These are phyloP conservation scores for Terebella lapidaria DNA, from an alignment of 2,888 invertebrate genomes.

Conservation along the genomic window DNA sequence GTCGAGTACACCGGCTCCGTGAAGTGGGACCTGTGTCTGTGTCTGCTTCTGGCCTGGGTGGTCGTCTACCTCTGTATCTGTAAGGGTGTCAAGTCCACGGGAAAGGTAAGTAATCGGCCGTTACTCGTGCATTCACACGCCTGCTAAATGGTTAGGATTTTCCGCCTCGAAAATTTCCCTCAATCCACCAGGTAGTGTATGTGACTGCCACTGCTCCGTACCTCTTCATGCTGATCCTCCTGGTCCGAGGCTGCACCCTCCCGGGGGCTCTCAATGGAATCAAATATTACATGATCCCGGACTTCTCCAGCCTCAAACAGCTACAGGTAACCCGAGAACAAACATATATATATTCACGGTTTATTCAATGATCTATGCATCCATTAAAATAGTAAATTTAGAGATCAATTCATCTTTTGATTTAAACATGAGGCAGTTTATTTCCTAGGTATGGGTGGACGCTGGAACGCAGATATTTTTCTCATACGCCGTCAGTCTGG, in stretches of 20 bases:
- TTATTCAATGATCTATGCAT: too few species aligned
- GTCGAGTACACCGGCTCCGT: slow-evolving; percentile 81
- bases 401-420: too few species aligned
- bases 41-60: slow-evolving; percentile 81
- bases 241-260: slow-evolving; percentile 38
- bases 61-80: too few species aligned
- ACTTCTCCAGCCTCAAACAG: slow-evolving; percentile 64
- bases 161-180: too few species aligned
- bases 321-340: slow-evolving; percentile 58
- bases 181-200: slow-evolving; percentile 51
- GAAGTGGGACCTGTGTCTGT: slow-evolving; percentile 87
- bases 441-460: slow-evolving; percentile 59
- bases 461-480: slow-evolving; percentile 66
- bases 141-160: too few species aligned
- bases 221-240: slow-evolving; percentile 41
- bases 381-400: too few species aligned
- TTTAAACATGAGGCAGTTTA: too few species aligned
- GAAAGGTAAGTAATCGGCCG: slow-evolving; percentile 23
- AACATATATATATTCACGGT: neutral
- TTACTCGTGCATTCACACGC: too few species aligned
- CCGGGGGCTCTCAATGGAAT: slow-evolving; percentile 69
- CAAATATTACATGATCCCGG: slow-evolving; percentile 68
- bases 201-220: slow-evolving; percentile 48
- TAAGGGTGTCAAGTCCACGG: slow-evolving; percentile 25
- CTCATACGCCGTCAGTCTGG: slow-evolving; percentile 62